These are phyloP conservation scores for Pluvialis apricaria DNA, from an alignment of 2,113 vertebrate species.

Conservation along the genomic window DNA sequence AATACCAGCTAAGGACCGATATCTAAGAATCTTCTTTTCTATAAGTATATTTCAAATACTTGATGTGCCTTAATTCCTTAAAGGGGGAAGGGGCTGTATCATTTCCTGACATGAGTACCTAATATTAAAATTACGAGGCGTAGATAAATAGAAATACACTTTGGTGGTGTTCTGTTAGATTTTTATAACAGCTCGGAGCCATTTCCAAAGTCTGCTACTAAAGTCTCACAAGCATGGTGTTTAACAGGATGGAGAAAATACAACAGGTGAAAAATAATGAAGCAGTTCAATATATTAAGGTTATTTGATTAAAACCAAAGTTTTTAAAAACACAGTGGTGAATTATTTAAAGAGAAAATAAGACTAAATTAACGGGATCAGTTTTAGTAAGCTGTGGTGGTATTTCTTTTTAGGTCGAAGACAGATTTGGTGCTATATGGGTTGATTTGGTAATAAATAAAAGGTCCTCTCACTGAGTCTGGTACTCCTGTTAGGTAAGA, in stretches of 20 bases:
- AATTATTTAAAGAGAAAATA: background rate
- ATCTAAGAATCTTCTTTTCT: background rate
- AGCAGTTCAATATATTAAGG: background rate
- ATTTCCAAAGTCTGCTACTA: background rate
- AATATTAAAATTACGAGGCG: background rate
- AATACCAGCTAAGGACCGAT: background rate
- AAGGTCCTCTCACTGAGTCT: background rate
- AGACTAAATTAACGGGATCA: background rate
- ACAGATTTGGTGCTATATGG: background rate
- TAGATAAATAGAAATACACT: background rate
- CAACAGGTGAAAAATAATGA: background rate
- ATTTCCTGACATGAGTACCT: background rate
- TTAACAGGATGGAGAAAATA: background rate
- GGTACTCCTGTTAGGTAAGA: background rate
- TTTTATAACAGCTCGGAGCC: background rate
- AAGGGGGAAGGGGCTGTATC: background rate
- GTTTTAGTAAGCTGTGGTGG: background rate
- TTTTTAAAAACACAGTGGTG: background rate
- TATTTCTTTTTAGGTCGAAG: background rate
- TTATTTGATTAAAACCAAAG: background rate
- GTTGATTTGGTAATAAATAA: background rate
- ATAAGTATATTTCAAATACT: background rate
- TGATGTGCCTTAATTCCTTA: background rate
- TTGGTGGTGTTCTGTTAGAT: background rate
- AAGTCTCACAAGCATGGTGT: background rate